phyloP scores from a whole-genome alignment of 2,797 vertebrate genomes.

The Lacerta agilis region DNA sequence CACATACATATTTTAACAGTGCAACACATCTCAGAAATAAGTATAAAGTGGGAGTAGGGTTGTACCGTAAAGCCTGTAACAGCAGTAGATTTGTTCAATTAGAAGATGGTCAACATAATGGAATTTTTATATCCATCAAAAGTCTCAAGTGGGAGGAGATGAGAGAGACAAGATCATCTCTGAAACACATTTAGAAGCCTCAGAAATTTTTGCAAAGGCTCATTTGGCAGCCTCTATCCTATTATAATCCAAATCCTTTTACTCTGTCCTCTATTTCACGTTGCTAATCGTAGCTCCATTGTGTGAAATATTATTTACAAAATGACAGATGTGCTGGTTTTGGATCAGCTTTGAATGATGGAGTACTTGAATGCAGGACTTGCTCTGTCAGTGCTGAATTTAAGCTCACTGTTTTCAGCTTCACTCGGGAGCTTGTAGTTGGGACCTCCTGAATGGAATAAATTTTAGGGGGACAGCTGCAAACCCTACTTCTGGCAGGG shows the following conservation, averaged over 20 bases:
- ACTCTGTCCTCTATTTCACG: slow-evolving; percentile 10
- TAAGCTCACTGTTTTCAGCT: too few relatives aligned
- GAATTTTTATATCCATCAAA: background rate
- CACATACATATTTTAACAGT: background rate
- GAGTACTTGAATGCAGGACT: background rate
- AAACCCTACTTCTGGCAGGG: too few relatives aligned
- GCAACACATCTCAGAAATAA: background rate
- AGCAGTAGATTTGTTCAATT: slow-evolving; percentile 11
- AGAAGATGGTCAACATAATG: slow-evolving; percentile 14
- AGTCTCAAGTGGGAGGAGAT: background rate
- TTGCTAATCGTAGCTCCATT: slow-evolving; percentile 1
- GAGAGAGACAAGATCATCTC: background rate
- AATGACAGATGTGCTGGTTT: background rate
- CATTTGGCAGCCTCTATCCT: background rate
- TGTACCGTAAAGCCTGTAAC: background rate
- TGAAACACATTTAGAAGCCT: background rate
- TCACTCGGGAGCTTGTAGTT: too few relatives aligned
- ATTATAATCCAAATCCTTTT: background rate
- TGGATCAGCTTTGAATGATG: background rate
- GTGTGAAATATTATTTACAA: background rate
- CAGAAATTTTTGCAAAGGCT: background rate
- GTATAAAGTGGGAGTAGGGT: background rate
- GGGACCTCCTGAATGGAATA: too few relatives aligned
- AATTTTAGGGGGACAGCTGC: too few relatives aligned
- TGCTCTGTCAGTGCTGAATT: too few relatives aligned